These are phyloP conservation scores for Bombus pyrosoma DNA, from an alignment of 1,140 invertebrate species.

Conservation along the genomic window DNA sequence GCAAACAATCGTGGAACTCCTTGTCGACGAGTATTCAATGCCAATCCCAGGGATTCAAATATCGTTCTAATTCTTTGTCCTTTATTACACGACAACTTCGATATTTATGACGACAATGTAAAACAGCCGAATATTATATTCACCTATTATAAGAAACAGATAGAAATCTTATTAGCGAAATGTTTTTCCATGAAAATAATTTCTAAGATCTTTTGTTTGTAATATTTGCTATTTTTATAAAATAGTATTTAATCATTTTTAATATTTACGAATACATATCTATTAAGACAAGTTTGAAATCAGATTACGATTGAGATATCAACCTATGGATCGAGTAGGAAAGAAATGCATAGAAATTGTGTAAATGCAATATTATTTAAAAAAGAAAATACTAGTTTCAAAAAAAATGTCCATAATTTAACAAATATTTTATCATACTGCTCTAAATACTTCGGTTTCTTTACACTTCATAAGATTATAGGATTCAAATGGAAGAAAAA, in stretches of 20 bases:
- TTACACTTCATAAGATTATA: too few relatives aligned
- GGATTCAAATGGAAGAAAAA: not conserved
- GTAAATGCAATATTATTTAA: too few relatives aligned
- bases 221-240: not conserved
- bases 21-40: slow-evolving; percentile 33
- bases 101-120: not conserved
- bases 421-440: too few relatives aligned
- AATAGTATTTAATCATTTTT: too few relatives aligned
- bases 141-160: not conserved
- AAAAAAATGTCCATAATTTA: too few relatives aligned
- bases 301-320: too few relatives aligned
- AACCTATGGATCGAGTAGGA: too few relatives aligned
- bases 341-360: too few relatives aligned
- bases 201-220: not conserved
- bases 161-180: not conserved
- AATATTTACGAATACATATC: too few relatives aligned
- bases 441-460: too few relatives aligned
- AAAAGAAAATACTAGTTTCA: too few relatives aligned
- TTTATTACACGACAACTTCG: not conserved
- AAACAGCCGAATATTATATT: not conserved
- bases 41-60: slow-evolving; percentile 20
- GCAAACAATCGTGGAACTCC: slow-evolving; percentile 23
- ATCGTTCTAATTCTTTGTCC: slow-evolving; percentile 28
- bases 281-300: too few relatives aligned
- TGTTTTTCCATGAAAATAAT: not conserved